These are phyloP conservation scores for Montipora foliosa DNA, from an alignment of 64 coral and sea anemone genomes.

Conservation along the genomic window DNA sequence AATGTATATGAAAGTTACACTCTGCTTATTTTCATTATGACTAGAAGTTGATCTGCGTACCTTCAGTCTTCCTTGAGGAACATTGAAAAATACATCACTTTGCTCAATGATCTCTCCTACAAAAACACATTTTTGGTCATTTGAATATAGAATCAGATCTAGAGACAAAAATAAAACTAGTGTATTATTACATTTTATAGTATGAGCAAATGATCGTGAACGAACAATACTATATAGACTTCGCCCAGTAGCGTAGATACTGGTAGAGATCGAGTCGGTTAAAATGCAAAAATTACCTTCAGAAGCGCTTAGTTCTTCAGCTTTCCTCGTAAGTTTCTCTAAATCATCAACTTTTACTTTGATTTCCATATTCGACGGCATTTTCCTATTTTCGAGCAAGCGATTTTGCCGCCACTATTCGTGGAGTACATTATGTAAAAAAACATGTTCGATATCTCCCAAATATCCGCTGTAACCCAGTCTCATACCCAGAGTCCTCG, in stretches of 20 bases:
- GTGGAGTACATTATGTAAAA: background rate
- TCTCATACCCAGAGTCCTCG: too few relatives aligned
- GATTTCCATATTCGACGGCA: conserved; percentile 91
- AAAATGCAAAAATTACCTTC: conserved; percentile 44
- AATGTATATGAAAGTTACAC: too few relatives aligned
- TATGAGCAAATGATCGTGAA: too few relatives aligned
- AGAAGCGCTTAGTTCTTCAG: conserved; percentile 72
- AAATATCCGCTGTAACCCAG: too few relatives aligned
- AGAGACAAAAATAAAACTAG: too few relatives aligned
- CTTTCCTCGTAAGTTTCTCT: conserved; percentile 58
- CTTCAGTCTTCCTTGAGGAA: conserved; percentile 85
- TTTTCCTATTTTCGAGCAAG: too few relatives aligned
- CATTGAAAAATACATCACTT: conserved; percentile 83
- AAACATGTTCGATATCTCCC: too few relatives aligned
- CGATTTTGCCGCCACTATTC: background rate
- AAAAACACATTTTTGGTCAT: background rate
- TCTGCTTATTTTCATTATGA: background rate
- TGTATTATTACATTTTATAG: too few relatives aligned
- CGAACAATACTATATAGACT: background rate
- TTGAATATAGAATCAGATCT: background rate
- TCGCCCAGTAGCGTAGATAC: background rate
- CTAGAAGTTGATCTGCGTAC: conserved; percentile 25
- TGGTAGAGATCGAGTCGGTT: background rate
- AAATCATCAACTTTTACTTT: conserved; percentile 84
- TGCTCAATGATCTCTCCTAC: conserved; percentile 81